Base-by-base conservation (phyloP, 2,797 vertebrate genomes). In the Heteromormyrus szaboi region DNA sequence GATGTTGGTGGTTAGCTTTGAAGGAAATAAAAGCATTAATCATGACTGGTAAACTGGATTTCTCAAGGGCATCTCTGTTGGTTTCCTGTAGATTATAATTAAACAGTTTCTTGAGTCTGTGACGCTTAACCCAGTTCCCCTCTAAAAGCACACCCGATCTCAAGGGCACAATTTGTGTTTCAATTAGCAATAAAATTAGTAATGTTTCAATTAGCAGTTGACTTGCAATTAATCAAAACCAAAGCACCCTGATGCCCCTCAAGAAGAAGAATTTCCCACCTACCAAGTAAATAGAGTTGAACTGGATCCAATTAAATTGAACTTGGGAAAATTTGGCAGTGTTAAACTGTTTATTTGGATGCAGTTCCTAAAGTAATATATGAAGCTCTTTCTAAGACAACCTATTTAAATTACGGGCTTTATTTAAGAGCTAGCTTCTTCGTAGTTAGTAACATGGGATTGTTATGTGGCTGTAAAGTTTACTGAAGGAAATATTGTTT, bases 51-150 rank as follows among this genome's bases (percentile, higher is more conserved):
- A 76, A 83, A 46, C 37, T 44, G 65, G 85, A 41, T 87, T 88
- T 89, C 88, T 90, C 81, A 83, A 85, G 76, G 53, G 54, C 17
- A 76, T 56, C 50, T 4, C 29, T 88, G 29, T 65, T 59, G 37
- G 54, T 89, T 84, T 89, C 72, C 12, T 44, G 72, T 79, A 19
- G 33, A 44, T 79, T 44, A 41, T 79, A 79, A 79, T 79, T 79
- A 44, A 79, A 76, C 68, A 79, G 29, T 76, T 79, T 79, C 37
- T 79, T 79, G 25, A 79, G 33, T 44, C 33, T 19, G 72, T 79
- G 37, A 79, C 1, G 6, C 37, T 79, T 79, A 19, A 79, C 72
- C 72, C 68, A 14, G 5, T 37, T 41, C 68, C 29, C 33, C 33
- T 79, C 14, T 79, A 79, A 44, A 68, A 68, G 62, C 62, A 68